Base-by-base conservation (phyloP, 2,113 vertebrate species). In the Ictalurus punctatus region DNA sequence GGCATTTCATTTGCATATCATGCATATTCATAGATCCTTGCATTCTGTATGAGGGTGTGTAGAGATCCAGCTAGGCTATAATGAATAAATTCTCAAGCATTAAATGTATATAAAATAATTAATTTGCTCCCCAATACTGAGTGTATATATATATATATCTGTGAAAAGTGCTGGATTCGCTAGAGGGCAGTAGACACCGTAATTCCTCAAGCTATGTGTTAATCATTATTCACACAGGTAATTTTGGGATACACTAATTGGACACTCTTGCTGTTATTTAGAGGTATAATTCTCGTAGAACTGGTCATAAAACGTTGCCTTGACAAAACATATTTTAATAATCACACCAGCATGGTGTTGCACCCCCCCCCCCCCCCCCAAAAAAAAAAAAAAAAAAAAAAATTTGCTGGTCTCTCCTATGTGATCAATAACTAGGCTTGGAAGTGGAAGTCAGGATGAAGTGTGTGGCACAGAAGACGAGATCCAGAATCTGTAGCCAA, bases 181-280 rank as follows among this genome's bases (percentile, higher is more conserved):
- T 88, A 88, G 79, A 81, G 86, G 86, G 65, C 86, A 61, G 86
- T 59, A 88, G 12, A 88, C 63, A 71, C 65, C 65, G 16, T 52
- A 21, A 52, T 58, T 37, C 34, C 52, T 5, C 30, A 56, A 17
- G 1, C 37, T 59, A 12, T 23, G 7, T 34, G 7, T 30, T 1
- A 0, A 1, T 19, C 40, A 19, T 9, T 2, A 52, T 21, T 59
- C 56, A 54, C n/a, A 12, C 78, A n/a, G 79, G 63, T 58, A 7
- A n/a, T 71, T 56, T 82, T 83, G 63, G 27, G 65, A 56, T 71
- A 23, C n/a, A 25, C 21, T 63, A 58, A 83, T 37, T 37, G 56
- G 54, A 23, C 54, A 59, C 59, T 82, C 1, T 17, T 58, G 2
- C 1, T 59, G 1, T n/a, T n/a, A 52, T 54, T 21, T 10, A 23